A percentile compares a stretch with the other conserved stretches of the same genome.
Conservation (phyloP, 2,113 vertebrate species). For the Piprites chloris region DNA sequence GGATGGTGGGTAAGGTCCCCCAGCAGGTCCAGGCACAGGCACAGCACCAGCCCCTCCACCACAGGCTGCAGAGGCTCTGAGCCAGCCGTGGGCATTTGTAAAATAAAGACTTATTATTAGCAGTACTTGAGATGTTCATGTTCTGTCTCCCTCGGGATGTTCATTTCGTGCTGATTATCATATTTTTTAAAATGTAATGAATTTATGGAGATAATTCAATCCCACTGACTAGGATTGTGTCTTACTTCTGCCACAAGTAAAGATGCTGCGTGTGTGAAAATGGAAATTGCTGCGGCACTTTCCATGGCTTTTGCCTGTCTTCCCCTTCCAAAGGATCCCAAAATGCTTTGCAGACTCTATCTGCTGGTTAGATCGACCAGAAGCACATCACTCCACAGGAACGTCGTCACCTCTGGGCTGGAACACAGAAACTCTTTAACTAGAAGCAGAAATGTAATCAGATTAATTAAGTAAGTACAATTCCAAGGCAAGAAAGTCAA, state of each 20-base stretch:
- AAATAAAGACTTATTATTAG: slow-evolving; percentile 64
- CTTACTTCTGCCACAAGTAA: slow-evolving; percentile 45
- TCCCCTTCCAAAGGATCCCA: neutral
- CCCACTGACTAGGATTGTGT: slow-evolving; percentile 40
- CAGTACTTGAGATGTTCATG: slow-evolving; percentile 58
- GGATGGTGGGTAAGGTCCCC: neutral
- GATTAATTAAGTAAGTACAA: slow-evolving; percentile 65
- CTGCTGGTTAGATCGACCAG: neutral
- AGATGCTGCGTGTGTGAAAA: slow-evolving; percentile 46
- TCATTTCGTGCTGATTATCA: slow-evolving; percentile 62
- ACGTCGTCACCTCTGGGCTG: neutral
- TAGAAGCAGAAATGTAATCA: slow-evolving; percentile 36
- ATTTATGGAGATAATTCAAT: slow-evolving; percentile 67
- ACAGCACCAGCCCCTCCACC: neutral
- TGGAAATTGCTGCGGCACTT: slow-evolving; percentile 57
- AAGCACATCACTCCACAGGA: neutral
- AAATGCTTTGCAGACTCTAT: slow-evolving; percentile 29
- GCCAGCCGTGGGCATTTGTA: slow-evolving; percentile 52
- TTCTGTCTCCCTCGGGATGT: slow-evolving; percentile 47
- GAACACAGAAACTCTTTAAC: neutral
- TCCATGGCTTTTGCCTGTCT: neutral
- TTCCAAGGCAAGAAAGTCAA: slow-evolving; percentile 54
- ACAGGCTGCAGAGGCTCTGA: neutral
- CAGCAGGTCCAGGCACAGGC: fast-evolving
- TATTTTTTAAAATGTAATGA: slow-evolving; percentile 67